Base-by-base conservation (phyloP, 23 tunicate genomes). In the Ascidia mentula region DNA sequence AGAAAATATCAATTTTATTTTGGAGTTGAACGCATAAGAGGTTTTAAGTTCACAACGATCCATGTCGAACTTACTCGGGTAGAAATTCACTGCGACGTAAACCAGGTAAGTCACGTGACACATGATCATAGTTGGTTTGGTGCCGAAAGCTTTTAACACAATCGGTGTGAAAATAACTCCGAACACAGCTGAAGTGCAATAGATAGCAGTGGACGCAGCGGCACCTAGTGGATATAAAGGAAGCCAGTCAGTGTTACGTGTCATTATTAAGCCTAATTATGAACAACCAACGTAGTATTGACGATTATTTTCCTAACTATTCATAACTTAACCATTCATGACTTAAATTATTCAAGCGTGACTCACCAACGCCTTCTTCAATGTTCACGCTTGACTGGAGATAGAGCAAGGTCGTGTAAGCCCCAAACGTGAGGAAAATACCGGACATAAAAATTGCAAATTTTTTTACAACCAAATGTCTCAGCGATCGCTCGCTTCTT, bases 181-280 rank as follows among this genome's bases (percentile, higher is more conserved):
- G 75, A 71, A 71, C 38, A 71, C 75, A 28, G 75, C 75, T 9
- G 75, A 71, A 22, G 75, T 71, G 13, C 75, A 71, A 31, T 71
- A 71, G 38, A 36, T 36, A 4, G 75, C 75, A 3, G 75, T 71
- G 5, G 75, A 34, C 8, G 75, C 30, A 28, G 75, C 75, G 1
- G 75, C 75, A 34, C 75, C 75, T 71, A 9, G 1, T 3, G 1
- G 18, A 8, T 28, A 26, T 20, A 53, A 28, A 5, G 22, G 22
- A 53, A 53, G 7, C 24, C 1, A 20, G 7, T 20, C 65, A 53
- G n/a, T n/a, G n/a, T n/a, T n/a, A n/a, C n/a, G n/a, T n/a, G n/a
- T n/a, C n/a, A n/a, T n/a, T n/a, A n/a, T n/a, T n/a, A n/a, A n/a
- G n/a, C n/a, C n/a, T n/a, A n/a, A n/a, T n/a, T n/a, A n/a, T n/a